Evolutionary conservation across 2,888 invertebrate genomes (phyloP).

Genomic region (Rhopalosiphum nymphaeae): DNA sequence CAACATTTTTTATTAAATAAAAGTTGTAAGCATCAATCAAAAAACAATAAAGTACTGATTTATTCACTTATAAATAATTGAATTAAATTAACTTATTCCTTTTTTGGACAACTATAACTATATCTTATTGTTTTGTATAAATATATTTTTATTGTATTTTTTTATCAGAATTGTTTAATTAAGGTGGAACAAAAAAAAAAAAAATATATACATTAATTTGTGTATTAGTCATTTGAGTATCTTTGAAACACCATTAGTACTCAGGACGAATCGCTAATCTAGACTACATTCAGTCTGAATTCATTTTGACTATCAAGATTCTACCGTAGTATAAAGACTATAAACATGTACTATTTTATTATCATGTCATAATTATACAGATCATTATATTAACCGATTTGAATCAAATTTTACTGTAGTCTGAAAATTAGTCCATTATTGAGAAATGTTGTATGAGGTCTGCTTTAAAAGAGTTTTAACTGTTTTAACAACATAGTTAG

Average conservation of each 20-base stretch:
- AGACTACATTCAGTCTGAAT: not conserved
- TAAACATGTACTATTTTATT: not conserved
- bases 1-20: not conserved
- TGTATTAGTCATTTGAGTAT: not conserved
- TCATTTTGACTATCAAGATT: not conserved
- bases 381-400: not conserved
- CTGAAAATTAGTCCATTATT: not conserved
- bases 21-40: not conserved
- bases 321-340: not conserved
- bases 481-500: not conserved
- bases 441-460: not conserved
- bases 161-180: not conserved
- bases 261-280: not conserved
- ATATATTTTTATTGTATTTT: not conserved
- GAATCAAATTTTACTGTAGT: not conserved
- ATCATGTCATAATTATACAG: not conserved
- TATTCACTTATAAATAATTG: not conserved
- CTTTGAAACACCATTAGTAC: not conserved
- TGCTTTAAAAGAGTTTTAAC: not conserved
- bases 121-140: too few species aligned
- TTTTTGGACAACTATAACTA: not conserved
- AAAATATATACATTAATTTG: too few species aligned
- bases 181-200: not conserved
- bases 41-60: not conserved
- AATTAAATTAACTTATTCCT: not conserved